phyloP scores from a whole-genome alignment of 1,140 invertebrate genomes.

The Nymphalis io region DNA sequence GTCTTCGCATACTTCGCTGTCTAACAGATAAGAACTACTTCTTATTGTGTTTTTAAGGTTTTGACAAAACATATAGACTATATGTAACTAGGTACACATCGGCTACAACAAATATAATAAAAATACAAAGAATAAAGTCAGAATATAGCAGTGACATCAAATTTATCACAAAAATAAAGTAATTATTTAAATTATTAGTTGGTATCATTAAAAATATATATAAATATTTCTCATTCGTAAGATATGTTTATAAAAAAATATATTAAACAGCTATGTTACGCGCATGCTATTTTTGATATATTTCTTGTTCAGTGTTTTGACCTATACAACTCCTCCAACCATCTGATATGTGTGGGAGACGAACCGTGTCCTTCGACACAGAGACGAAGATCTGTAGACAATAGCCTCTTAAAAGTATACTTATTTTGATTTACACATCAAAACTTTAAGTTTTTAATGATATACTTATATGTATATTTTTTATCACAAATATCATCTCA shows the following conservation, averaged over 20 bases:
- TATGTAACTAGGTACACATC: no score
- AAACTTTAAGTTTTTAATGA: neutral
- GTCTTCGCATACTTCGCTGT: no score
- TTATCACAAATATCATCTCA: neutral
- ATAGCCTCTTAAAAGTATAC: neutral
- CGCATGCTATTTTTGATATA: neutral
- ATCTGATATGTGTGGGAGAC: constrained; percentile 2
- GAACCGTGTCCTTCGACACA: constrained; percentile 2
- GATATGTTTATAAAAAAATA: neutral
- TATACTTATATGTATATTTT: neutral
- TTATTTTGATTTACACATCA: neutral
- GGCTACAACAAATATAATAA: no score
- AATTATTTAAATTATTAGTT: no score
- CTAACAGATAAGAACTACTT: no score
- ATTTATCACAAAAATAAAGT: no score
- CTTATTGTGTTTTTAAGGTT: no score
- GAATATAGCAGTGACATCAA: no score
- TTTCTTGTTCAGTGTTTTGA: neutral
- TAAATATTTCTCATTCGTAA: no score
- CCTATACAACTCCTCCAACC: neutral
- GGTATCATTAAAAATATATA: no score
- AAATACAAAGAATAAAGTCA: no score
- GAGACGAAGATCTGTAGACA: constrained; percentile 4
- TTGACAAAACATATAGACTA: no score
- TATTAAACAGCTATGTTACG: neutral